These are phyloP conservation scores for Recurvirostra avosetta DNA, from an alignment of 2,113 vertebrate species.

Conservation along the genomic window DNA sequence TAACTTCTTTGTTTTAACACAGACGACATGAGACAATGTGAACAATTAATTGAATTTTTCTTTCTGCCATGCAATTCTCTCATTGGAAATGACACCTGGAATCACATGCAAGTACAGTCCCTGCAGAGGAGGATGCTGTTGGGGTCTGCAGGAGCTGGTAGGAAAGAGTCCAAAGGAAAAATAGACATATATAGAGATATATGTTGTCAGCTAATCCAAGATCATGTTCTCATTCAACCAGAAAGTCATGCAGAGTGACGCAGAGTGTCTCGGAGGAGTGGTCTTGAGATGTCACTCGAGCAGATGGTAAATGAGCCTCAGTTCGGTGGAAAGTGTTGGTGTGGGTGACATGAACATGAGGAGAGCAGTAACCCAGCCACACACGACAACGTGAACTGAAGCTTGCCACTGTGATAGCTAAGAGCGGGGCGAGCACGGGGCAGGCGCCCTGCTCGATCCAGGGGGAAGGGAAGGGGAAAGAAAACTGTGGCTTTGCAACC, in stretches of 20 bases:
- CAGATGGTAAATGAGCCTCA: neutral
- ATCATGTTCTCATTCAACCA: slow-evolving; percentile 51
- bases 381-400: neutral
- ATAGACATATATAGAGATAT: neutral
- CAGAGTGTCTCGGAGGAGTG: neutral
- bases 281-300: neutral
- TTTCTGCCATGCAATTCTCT: slow-evolving; percentile 17
- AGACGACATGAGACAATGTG: neutral
- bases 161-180: neutral
- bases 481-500: neutral
- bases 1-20: neutral
- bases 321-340: neutral
- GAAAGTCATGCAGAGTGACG: slow-evolving; percentile 3
- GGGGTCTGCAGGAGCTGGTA: slow-evolving; percentile 2
- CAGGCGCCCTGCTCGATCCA: neutral
- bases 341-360: neutral
- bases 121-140: neutral
- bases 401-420: neutral
- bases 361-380: neutral
- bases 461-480: neutral
- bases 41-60: neutral
- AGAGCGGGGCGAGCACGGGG: rapidly evolving
- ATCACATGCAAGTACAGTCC: slow-evolving; percentile 4
- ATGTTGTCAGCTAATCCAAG: slow-evolving; percentile 30
- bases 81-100: neutral